A percentile compares a stretch with the other conserved stretches of the same genome.
Conservation (phyloP, 1,140 invertebrate genomes). For the Dinoponera quadriceps region DNA sequence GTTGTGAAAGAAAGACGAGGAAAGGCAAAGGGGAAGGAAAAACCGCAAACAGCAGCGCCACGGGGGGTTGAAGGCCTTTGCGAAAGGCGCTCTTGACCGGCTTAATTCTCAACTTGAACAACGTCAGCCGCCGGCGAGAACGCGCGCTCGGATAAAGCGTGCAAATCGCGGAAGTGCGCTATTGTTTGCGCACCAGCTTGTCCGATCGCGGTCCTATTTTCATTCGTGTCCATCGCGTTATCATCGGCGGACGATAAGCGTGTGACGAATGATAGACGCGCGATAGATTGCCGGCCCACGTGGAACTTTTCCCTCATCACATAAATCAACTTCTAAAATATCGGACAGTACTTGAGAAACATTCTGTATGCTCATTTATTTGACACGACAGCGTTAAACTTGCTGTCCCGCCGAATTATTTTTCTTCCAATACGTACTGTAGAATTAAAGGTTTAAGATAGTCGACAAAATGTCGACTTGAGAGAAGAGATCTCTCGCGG, state of each 20-base stretch:
- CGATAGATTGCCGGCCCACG: neutral
- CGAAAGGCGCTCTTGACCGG: slow-evolving; percentile 32
- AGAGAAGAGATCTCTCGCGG: too few species aligned
- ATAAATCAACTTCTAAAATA: too few species aligned
- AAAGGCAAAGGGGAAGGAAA: neutral
- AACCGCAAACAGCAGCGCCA: slow-evolving; percentile 27
- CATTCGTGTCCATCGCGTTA: slow-evolving; percentile 8
- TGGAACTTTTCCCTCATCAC: too few species aligned
- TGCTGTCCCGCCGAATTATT: too few species aligned
- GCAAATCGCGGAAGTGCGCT: slow-evolving; percentile 32
- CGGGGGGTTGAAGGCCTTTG: slow-evolving; percentile 13
- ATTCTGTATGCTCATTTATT: too few species aligned
- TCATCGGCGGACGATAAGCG: slow-evolving; percentile 26
- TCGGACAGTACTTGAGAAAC: too few species aligned
- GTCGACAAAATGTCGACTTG: too few species aligned
- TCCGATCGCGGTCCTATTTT: slow-evolving; percentile 15
- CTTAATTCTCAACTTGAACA: slow-evolving; percentile 45
- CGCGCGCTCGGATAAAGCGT: slow-evolving; percentile 39
- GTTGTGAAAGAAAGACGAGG: neutral
- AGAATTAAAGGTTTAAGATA: too few species aligned
- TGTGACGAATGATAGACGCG: slow-evolving; percentile 38
- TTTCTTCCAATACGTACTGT: too few species aligned
- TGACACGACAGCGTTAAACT: too few species aligned
- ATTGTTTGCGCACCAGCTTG: slow-evolving; percentile 41
- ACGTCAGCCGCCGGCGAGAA: slow-evolving; percentile 29